Evolutionary conservation across 2,797 vertebrate genomes (phyloP).

Genomic region (Leucoraja ocellata): DNA sequence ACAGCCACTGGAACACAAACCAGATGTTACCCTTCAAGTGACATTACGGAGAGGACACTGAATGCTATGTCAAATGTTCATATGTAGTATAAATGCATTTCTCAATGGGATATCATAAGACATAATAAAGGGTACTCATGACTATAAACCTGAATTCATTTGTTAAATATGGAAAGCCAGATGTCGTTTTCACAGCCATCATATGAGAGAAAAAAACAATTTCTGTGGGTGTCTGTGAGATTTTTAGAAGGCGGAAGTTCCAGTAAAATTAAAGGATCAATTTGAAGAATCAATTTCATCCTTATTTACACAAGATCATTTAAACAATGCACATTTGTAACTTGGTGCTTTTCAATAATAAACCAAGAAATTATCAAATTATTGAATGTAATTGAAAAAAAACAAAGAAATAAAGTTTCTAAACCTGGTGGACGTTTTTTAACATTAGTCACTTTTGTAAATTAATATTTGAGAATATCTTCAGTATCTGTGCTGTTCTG

Average conservation of each 20-base stretch:
- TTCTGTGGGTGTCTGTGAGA: background rate
- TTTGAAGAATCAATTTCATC: background rate
- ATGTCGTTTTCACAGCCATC: background rate
- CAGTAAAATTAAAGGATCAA: background rate
- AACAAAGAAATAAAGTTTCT: background rate
- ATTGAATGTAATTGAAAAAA: background rate
- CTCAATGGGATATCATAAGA: background rate
- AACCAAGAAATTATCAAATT: background rate
- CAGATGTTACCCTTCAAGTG: constrained; percentile 14
- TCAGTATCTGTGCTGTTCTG: background rate
- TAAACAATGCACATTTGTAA: background rate
- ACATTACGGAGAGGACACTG: background rate
- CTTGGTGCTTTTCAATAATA: background rate
- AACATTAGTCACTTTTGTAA: background rate
- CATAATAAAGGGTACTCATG: background rate
- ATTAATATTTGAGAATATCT: background rate
- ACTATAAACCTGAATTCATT: background rate
- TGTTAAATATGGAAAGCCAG: background rate
- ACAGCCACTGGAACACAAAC: constrained; percentile 9
- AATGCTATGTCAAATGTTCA: background rate
- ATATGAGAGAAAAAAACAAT: background rate
- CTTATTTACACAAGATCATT: background rate
- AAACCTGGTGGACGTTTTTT: background rate
- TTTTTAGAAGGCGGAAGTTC: background rate
- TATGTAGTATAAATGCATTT: background rate